Evolutionary conservation across 1,140 invertebrate species (phyloP).

Genomic region (Papilio polytes): DNA sequence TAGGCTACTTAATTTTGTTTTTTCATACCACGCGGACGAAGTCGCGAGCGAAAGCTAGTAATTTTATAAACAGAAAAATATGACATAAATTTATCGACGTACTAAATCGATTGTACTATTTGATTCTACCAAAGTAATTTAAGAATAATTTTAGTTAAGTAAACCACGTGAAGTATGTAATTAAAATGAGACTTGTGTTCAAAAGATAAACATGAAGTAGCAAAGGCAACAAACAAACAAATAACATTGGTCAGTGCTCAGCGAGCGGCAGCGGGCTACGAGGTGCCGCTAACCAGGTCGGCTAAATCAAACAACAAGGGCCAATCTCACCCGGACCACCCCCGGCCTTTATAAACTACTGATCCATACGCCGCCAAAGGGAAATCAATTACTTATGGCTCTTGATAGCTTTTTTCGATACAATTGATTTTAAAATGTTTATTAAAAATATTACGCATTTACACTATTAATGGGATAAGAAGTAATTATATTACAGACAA

Average conservation of each 20-base stretch:
- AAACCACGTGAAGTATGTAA: background rate
- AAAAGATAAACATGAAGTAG: constrained; percentile 28
- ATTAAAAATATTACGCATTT: too few species aligned
- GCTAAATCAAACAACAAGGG: constrained; percentile 71
- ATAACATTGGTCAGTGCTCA: constrained; percentile 39
- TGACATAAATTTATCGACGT: background rate
- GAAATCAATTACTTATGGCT: constrained; percentile 33
- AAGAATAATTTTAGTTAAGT: background rate
- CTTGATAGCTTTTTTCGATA: background rate
- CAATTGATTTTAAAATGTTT: background rate
- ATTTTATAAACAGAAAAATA: too few species aligned
- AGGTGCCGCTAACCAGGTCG: constrained; percentile 62
- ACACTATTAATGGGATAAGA: background rate
- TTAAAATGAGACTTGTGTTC: constrained; percentile 2
- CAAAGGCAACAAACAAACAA: constrained; percentile 33
- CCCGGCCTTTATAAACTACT: constrained; percentile 49
- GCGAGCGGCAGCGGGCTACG: constrained; percentile 46
- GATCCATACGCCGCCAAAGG: constrained; percentile 47
- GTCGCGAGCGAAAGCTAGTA: too few species aligned
- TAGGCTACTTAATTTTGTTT: too few species aligned
- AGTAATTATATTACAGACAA: background rate
- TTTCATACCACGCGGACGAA: too few species aligned
- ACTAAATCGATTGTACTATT: background rate
- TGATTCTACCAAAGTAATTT: background rate
- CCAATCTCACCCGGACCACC: constrained; percentile 62